A percentile compares a stretch with the other conserved stretches of the same genome.
Evolutionary conservation across 2,797 vertebrate species (phyloP).

Genomic region (Pangasius mekongensis): DNA sequence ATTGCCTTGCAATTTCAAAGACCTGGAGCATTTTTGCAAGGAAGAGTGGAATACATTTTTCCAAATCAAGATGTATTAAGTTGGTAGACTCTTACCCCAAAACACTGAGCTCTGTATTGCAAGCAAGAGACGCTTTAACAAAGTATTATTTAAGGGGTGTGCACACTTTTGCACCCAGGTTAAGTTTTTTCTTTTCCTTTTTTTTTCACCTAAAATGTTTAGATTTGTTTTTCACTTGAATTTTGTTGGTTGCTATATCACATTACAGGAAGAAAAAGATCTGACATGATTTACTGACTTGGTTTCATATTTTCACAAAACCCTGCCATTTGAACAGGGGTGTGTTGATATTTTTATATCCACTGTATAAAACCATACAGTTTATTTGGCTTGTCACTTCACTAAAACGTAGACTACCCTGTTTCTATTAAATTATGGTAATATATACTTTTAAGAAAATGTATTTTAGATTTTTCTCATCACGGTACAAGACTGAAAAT

Average conservation of each 20-base stretch:
- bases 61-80: background rate
- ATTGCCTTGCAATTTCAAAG: background rate
- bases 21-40: background rate
- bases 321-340: background rate
- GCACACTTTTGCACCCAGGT: background rate
- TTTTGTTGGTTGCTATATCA: background rate
- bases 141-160: background rate
- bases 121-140: background rate
- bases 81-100: background rate
- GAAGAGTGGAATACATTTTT: background rate
- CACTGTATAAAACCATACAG: background rate
- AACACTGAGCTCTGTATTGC: background rate
- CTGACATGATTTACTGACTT: background rate
- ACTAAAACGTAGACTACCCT: background rate
- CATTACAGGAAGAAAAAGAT: background rate
- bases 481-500: background rate
- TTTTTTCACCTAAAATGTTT: background rate
- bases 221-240: background rate
- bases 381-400: background rate
- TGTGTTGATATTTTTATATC: background rate
- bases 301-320: background rate
- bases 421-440: background rate
- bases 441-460: background rate
- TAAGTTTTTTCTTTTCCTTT: too few relatives aligned
- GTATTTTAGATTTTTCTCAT: background rate